Percentiles rank a stretch among this genome's conserved stretches.
phyloP scores from a whole-genome alignment of 2,888 invertebrate genomes.

The Agelastica alni region DNA sequence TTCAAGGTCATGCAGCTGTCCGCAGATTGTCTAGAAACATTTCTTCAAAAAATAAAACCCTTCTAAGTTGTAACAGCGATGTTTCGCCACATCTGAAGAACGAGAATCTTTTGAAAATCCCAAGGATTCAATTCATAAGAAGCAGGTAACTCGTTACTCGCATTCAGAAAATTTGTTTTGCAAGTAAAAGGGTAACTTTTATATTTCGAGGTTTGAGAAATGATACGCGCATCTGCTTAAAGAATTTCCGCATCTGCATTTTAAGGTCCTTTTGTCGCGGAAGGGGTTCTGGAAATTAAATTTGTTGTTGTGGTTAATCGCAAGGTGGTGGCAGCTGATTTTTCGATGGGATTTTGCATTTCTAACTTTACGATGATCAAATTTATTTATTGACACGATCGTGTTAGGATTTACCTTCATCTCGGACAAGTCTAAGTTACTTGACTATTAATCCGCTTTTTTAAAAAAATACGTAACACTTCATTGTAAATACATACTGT shows the following conservation, averaged over 20 bases:
- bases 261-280: slow-evolving; percentile 13
- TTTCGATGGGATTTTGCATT: no score
- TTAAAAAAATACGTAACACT: no score
- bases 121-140: slow-evolving; percentile 16
- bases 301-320: no score
- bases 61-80: slow-evolving; percentile 26
- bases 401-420: no score
- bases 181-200: slow-evolving; percentile 34
- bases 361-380: no score
- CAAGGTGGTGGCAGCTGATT: no score
- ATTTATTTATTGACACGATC: no score
- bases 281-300: no score
- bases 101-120: slow-evolving; percentile 19
- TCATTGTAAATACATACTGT: no score
- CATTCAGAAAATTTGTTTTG: slow-evolving; percentile 29
- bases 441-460: no score
- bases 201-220: slow-evolving; percentile 29
- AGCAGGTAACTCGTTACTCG: slow-evolving; percentile 29
- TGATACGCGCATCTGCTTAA: slow-evolving; percentile 27
- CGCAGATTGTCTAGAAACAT: slow-evolving; percentile 24
- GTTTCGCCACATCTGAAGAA: slow-evolving; percentile 28
- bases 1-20: slow-evolving; percentile 31
- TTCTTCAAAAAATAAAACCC: slow-evolving; percentile 24
- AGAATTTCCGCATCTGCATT: slow-evolving; percentile 29
- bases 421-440: no score